phyloP scores from a whole-genome alignment of 2,888 invertebrate species.

The Meganola albula region DNA sequence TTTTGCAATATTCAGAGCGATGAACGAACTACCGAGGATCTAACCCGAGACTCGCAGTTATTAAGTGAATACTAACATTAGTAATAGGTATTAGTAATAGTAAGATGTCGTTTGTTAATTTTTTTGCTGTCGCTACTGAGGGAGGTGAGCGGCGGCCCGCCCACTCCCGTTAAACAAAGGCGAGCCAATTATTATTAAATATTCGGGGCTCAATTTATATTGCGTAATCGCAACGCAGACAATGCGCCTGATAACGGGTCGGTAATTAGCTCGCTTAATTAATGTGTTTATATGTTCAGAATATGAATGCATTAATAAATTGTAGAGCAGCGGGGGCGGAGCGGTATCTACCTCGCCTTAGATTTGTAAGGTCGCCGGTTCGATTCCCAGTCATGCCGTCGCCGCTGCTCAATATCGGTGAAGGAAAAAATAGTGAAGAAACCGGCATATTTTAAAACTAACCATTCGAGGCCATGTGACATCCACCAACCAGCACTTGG shows the following conservation, averaged over 20 bases:
- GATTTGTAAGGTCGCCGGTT: too few relatives aligned
- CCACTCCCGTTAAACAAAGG: slow-evolving; percentile 66
- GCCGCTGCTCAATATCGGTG: too few relatives aligned
- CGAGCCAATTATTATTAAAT: slow-evolving; percentile 68
- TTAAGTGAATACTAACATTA: background rate
- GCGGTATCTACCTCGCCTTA: too few relatives aligned
- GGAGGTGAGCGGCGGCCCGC: slow-evolving; percentile 28
- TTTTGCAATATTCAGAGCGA: background rate
- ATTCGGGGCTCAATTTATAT: slow-evolving; percentile 48
- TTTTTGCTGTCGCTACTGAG: slow-evolving; percentile 37
- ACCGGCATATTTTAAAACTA: too few relatives aligned
- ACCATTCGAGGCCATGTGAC: too few relatives aligned
- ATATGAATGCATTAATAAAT: too few relatives aligned
- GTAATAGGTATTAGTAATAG: background rate
- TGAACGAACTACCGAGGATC: too few relatives aligned
- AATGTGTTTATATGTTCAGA: slow-evolving; percentile 42
- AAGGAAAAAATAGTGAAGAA: too few relatives aligned
- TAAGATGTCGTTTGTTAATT: background rate
- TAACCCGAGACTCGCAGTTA: too few relatives aligned
- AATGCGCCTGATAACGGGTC: slow-evolving; percentile 55
- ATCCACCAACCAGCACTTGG: too few relatives aligned
- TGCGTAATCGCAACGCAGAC: slow-evolving; percentile 45
- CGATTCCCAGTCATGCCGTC: too few relatives aligned
- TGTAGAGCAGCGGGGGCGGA: too few relatives aligned
- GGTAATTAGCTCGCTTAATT: slow-evolving; percentile 60